Base-by-base conservation (phyloP, 2,113 vertebrate species). In the Kryptolebias marmoratus region DNA sequence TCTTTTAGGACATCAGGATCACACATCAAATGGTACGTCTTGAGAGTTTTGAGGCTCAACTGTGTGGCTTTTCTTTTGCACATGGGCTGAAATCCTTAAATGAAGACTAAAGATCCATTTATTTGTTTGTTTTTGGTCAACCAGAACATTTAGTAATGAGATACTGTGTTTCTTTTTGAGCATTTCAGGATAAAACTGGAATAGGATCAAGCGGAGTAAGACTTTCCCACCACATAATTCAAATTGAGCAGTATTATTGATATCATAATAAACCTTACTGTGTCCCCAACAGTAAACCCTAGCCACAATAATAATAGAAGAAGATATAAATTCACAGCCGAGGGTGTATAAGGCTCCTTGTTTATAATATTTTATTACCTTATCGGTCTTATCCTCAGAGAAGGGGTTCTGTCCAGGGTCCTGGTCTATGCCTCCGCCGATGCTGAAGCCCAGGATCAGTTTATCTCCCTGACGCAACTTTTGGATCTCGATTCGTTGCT, bases 391-490 rank as follows among this genome's bases (percentile, higher is more conserved):
- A 77, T 99, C 96, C 88, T 96, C 95, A 0, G 97, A 98, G 88
- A 96, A 99, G 1, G 97, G 98, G 84, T 99, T 99, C 89, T 99
- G 97, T 32, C 93, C 91, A 0, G 98, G 95, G 82, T 99, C 98
- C 87, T 99, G 98, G 77, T 99, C 98, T 11, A 99, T 99, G 64
- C 98, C 98, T 10, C 98, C 98, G 89, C 97, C 98, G 0, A 99
- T 99, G 88, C 98, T 98, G 93, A 99, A 99, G 15, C 98, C 97
- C 76, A 99, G 90, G 72, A 99, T 98, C 79, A 98, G 83, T 70
- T 97, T 95, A 9, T 96, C 94, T 28, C 94, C 95, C 44, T 98
- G 94, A 0, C 95, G 94, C 50, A 98, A 90, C 75, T 99, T 99
- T 28, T 94, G 89, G 75, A 99, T 99, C 93, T 99, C 95, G 71